These are phyloP conservation scores for Oriolus oriolus DNA, from an alignment of 2,113 vertebrate species.

Conservation along the genomic window DNA sequence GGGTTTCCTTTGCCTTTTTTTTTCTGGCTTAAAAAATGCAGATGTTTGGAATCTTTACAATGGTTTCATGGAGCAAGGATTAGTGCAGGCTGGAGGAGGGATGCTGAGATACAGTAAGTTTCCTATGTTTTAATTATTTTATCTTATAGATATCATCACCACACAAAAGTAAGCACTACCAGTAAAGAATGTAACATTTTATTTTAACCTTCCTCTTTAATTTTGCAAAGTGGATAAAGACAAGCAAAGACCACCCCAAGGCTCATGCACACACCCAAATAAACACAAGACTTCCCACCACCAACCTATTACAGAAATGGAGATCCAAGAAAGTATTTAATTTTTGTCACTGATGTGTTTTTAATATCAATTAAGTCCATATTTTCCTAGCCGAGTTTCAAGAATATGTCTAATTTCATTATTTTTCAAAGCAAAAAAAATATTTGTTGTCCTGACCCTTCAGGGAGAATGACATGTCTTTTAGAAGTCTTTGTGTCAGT, in stretches of 20 bases:
- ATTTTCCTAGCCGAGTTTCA: not conserved
- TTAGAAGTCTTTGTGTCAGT: not conserved
- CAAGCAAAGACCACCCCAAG: not conserved
- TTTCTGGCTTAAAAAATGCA: not conserved
- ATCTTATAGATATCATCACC: not conserved
- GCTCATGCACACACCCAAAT: rapidly evolving
- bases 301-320: not conserved
- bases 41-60: not conserved
- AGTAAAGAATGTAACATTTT: not conserved
- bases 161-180: not conserved
- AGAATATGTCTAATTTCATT: not conserved
- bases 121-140: not conserved
- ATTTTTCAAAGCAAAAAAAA: not conserved
- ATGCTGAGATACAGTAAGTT: not conserved
- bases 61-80: not conserved
- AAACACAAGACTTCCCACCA: rapidly evolving
- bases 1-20: not conserved
- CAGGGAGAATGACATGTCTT: not conserved
- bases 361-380: not conserved
- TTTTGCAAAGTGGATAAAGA: not conserved
- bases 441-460: not conserved
- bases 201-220: not conserved
- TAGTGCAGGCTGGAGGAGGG: not conserved
- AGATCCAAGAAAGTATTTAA: not conserved
- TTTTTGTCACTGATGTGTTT: not conserved